Conservation (phyloP, 1,140 invertebrate genomes). For the Zophobas atratus region DNA sequence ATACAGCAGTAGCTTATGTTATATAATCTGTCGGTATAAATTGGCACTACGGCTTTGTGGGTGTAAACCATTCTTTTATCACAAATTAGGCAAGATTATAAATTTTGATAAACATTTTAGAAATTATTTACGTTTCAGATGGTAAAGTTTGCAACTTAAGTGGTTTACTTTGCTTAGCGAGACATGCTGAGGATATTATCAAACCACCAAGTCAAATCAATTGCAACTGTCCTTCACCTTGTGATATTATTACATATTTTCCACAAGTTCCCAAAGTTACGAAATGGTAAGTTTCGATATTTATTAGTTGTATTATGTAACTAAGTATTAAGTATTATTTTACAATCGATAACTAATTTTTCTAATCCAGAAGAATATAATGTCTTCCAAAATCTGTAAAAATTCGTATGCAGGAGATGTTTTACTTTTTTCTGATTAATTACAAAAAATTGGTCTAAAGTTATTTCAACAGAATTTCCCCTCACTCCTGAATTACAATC, state of each 20-base stretch:
- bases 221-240: slow-evolving; percentile 72
- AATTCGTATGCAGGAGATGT: too few relatives aligned
- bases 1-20: slow-evolving; percentile 70
- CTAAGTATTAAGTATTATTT: not conserved
- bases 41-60: slow-evolving; percentile 69
- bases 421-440: too few relatives aligned
- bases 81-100: slow-evolving; percentile 67
- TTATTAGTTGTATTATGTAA: not conserved
- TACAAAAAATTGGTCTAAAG: too few relatives aligned
- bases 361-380: too few relatives aligned
- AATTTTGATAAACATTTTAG: not conserved
- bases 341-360: too few relatives aligned
- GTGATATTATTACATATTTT: slow-evolving; percentile 72
- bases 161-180: slow-evolving; percentile 71
- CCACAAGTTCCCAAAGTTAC: slow-evolving; percentile 71
- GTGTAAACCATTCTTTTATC: slow-evolving; percentile 72
- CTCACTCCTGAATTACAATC: too few relatives aligned
- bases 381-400: too few relatives aligned
- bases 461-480: too few relatives aligned
- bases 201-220: slow-evolving; percentile 71
- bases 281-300: slow-evolving; percentile 60
- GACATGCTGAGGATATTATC: slow-evolving; percentile 69
- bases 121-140: slow-evolving; percentile 63
- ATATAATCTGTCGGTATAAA: slow-evolving; percentile 68
- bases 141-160: slow-evolving; percentile 71